phyloP scores from a whole-genome alignment of 2,888 invertebrate species.

The Sipha maydis region DNA sequence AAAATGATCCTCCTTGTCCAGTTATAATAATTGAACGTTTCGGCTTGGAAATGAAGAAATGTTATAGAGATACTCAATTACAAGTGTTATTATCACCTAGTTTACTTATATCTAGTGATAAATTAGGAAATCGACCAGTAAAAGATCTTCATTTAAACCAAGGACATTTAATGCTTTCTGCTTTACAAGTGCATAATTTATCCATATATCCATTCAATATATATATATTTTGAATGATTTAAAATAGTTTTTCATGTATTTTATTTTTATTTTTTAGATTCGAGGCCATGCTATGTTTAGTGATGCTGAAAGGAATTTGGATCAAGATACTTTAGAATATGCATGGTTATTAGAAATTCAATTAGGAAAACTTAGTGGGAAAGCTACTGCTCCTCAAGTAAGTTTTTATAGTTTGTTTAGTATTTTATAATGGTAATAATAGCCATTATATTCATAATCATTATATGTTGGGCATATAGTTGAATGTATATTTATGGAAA shows the following conservation, averaged over 20 bases:
- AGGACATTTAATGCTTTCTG: slow-evolving; percentile 86
- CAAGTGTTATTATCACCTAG: slow-evolving; percentile 91
- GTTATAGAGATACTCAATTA: slow-evolving; percentile 88
- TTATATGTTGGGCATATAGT: too few species aligned
- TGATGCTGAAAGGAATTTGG: slow-evolving; percentile 86
- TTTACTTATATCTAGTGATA: slow-evolving; percentile 82
- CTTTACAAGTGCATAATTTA: slow-evolving; percentile 77
- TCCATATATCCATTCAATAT: slow-evolving; percentile 55
- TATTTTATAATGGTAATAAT: neutral
- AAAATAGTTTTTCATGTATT: slow-evolving; percentile 42
- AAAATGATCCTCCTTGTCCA: slow-evolving; percentile 91
- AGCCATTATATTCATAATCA: neutral
- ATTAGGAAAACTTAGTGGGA: slow-evolving; percentile 91
- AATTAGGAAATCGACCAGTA: slow-evolving; percentile 74
- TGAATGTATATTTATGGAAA: too few species aligned
- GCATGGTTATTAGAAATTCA: slow-evolving; percentile 97
- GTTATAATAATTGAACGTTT: slow-evolving; percentile 88
- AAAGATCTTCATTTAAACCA: slow-evolving; percentile 81
- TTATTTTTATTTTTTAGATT: slow-evolving; percentile 70
- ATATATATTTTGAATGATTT: slow-evolving; percentile 37
- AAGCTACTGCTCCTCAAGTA: slow-evolving; percentile 85
- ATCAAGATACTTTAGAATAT: slow-evolving; percentile 96
- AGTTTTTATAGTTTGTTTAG: slow-evolving; percentile 29
- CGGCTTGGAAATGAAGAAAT: slow-evolving; percentile 97
- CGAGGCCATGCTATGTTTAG: slow-evolving; percentile 98